A percentile compares a stretch with the other conserved stretches of the same genome.
Evolutionary conservation across 2,797 vertebrate genomes (phyloP).

Genomic region (Columba guinea): DNA sequence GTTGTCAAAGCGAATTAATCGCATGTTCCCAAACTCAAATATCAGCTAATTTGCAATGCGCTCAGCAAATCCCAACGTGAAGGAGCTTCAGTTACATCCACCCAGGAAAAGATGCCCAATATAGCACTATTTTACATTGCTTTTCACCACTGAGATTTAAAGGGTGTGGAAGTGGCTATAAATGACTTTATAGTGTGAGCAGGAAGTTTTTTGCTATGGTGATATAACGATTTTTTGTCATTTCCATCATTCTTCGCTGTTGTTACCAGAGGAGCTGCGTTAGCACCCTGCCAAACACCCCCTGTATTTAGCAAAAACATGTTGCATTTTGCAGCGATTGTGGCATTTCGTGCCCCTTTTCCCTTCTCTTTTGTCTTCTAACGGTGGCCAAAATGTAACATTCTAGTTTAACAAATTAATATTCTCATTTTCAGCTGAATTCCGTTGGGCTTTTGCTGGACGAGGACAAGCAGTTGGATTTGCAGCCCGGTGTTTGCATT

Average conservation of each 20-base stretch:
- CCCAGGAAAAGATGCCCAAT: not conserved
- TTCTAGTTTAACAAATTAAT: rapidly evolving
- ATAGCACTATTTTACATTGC: rapidly evolving
- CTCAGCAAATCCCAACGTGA: not conserved
- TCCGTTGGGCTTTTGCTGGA: not conserved
- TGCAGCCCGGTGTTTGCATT: not conserved
- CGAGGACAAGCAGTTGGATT: not conserved
- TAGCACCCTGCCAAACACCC: not conserved
- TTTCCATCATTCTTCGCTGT: not conserved
- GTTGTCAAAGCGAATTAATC: too few species aligned
- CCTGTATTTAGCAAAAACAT: rapidly evolving
- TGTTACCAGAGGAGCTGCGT: not conserved
- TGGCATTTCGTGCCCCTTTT: rapidly evolving
- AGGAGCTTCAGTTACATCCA: rapidly evolving
- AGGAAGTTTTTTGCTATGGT: not conserved
- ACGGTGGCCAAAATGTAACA: rapidly evolving
- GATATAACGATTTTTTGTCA: rapidly evolving
- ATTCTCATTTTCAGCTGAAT: not conserved
- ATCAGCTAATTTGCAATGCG: rapidly evolving
- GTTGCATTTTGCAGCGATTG: rapidly evolving
- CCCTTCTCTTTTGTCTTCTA: not conserved
- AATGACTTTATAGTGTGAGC: not conserved
- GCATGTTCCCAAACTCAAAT: too few species aligned
- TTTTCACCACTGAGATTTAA: not conserved
- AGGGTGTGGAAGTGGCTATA: not conserved